Evolutionary conservation across 2,797 vertebrate species (phyloP), one percentile per base, ranked within the genome.

Genomic region (Phalloptychus januarius): DNA sequence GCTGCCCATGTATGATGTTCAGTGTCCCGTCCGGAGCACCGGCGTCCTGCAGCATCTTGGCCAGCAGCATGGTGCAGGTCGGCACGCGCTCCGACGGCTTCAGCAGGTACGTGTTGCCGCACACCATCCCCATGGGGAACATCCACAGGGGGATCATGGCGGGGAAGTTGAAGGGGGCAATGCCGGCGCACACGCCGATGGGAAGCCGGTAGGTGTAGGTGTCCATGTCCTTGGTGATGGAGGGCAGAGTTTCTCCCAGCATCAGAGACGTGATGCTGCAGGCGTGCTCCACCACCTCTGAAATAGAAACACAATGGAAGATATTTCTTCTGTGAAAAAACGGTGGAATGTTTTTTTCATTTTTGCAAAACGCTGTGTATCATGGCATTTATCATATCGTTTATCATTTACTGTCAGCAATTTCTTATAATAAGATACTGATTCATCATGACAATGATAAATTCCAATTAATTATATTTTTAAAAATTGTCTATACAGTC

Each of bases 71-170:
- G 52, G 97, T 79, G 25, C 98, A 97, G 86, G 95, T 95, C 0
- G 98, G 98, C 48, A 98, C 98, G 4, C 97, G 95, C 88, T 99
- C 98, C 0, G 98, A 99, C 0, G 98, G 98, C 85, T 99, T 99
- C 93, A 99, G 93, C 85, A 99, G 89, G 92, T 97, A 98, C 5
- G 98, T 99, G 93, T 99, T 99, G 54, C 98, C 98, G 71, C 97
- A 98, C 56, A 97, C 98, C 97, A 98, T 95, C 72, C 96, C 97
- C 96, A 99, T 95, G 40, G 98, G 98, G 86, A 98, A 98, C 98
- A 99, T 99, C 98, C 98, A 99, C 44, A 99, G 96, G 42, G 98
- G 98, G 89, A 99, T 98, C 98, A 99, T 99, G 88, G 97, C 97
- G 0, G 98, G 98, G 91, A 99, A 99, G 92, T 98, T 99, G 93